A percentile compares a stretch with the other conserved stretches of the same genome.
phyloP scores from a whole-genome alignment of 2,113 vertebrate species.

The Xyrauchen texanus region DNA sequence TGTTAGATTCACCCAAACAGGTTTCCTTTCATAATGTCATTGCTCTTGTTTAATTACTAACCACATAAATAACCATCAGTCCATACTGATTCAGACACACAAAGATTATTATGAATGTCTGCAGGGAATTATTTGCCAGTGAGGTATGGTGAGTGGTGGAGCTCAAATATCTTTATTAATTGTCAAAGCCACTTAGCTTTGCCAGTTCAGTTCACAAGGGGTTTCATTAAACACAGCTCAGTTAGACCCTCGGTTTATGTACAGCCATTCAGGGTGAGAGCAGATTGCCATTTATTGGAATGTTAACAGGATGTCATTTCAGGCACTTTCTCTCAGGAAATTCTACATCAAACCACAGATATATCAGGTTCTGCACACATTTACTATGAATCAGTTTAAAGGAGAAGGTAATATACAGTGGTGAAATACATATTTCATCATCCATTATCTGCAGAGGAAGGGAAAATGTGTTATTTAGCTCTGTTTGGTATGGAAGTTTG shows the following conservation, averaged over 20 bases:
- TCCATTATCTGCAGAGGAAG: slow-evolving; percentile 23
- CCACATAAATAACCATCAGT: slow-evolving; percentile 13
- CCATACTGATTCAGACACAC: slow-evolving; percentile 11
- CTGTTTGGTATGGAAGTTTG: slow-evolving; percentile 13
- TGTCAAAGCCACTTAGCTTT: slow-evolving; percentile 37
- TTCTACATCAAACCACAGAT: not conserved
- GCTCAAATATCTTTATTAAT: slow-evolving; percentile 47
- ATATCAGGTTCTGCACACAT: not conserved
- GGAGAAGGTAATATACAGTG: slow-evolving; percentile 6
- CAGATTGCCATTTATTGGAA: slow-evolving; percentile 52
- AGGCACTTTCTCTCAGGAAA: slow-evolving; percentile 39
- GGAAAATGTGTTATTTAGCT: slow-evolving; percentile 15
- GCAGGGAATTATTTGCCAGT: slow-evolving; percentile 44
- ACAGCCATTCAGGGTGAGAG: slow-evolving; percentile 34
- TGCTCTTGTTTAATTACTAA: not conserved
- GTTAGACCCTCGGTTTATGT: slow-evolving; percentile 27
- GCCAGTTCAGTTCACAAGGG: slow-evolving; percentile 33
- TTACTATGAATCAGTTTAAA: slow-evolving; percentile 23
- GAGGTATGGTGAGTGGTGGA: slow-evolving; percentile 31
- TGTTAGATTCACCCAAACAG: not conserved
- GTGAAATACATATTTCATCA: slow-evolving; percentile 32
- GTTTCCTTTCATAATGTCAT: not conserved
- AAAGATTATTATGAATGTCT: slow-evolving; percentile 4
- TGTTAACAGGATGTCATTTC: slow-evolving; percentile 44
- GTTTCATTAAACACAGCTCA: slow-evolving; percentile 37